These are phyloP conservation scores for Archips crataeganus DNA, from an alignment of 2,888 invertebrate genomes.

Conservation along the genomic window DNA sequence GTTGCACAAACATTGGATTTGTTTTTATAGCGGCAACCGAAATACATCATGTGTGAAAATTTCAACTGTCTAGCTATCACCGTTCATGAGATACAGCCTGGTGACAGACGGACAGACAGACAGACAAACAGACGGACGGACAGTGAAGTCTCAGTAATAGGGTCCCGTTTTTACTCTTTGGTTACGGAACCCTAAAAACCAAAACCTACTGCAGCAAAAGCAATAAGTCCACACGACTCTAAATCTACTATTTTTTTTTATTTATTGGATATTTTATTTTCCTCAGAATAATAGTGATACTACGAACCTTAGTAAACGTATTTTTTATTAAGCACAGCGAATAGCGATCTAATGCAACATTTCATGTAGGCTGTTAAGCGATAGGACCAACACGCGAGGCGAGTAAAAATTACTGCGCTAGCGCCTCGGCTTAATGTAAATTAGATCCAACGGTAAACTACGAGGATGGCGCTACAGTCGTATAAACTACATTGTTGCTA, in stretches of 20 bases:
- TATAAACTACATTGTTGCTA: conserved; percentile 18
- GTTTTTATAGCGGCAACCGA: too few relatives aligned
- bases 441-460: conserved; percentile 56
- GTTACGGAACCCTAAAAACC: too few relatives aligned
- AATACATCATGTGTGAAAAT: too few relatives aligned
- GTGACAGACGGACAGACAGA: too few relatives aligned
- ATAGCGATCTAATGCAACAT: conserved; percentile 10
- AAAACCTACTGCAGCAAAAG: too few relatives aligned
- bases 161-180: too few relatives aligned
- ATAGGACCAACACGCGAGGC: conserved; percentile 45
- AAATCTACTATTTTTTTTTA: not conserved
- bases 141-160: too few relatives aligned
- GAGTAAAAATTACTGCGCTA: conserved; percentile 65
- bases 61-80: too few relatives aligned
- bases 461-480: conserved; percentile 26
- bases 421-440: conserved; percentile 66
- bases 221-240: too few relatives aligned
- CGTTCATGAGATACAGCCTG: too few relatives aligned
- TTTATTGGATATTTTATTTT: not conserved
- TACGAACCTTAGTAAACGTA: not conserved
- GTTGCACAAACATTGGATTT: too few relatives aligned
- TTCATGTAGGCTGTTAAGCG: conserved; percentile 29
- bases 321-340: conserved; percentile 3
- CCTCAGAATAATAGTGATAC: not conserved
- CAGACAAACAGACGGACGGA: too few relatives aligned